Percentiles rank a stretch among this genome's conserved stretches.
phyloP scores from a whole-genome alignment of 2,113 vertebrate species.

The Ginglymostoma cirratum region DNA sequence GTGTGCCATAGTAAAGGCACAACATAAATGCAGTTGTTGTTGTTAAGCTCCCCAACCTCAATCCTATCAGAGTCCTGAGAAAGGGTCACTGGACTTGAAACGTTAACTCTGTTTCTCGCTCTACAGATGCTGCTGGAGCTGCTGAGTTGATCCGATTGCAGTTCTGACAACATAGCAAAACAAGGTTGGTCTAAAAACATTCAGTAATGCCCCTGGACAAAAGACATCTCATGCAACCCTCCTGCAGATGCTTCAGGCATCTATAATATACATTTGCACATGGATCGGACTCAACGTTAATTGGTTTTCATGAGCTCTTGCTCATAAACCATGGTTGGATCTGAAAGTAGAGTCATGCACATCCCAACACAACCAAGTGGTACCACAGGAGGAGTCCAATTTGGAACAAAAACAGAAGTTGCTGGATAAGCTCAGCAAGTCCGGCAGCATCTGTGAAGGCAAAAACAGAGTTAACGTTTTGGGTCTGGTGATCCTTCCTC shows the following conservation, averaged over 20 bases:
- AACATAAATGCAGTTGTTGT: no score
- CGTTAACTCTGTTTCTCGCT: no score
- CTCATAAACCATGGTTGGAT: background rate
- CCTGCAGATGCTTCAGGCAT: background rate
- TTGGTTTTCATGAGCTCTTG: background rate
- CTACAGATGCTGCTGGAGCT: no score
- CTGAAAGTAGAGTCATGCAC: background rate
- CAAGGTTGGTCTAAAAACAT: background rate
- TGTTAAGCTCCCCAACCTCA: background rate
- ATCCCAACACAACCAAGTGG: background rate
- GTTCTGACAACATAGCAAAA: background rate
- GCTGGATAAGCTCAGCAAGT: no score
- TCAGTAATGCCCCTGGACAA: background rate
- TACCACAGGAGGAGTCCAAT: background rate
- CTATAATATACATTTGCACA: background rate
- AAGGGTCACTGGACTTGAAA: no score
- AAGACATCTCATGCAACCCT: background rate
- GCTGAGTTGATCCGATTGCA: background rate
- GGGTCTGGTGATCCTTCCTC: no score
- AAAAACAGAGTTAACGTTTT: no score
- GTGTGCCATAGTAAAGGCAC: no score
- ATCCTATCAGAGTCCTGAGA: background rate
- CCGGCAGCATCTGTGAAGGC: no score
- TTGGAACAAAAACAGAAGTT: no score
- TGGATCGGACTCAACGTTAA: background rate